These are phyloP conservation scores for Choristoneura rosaceana DNA, from an alignment of 2,888 invertebrate genomes.

Conservation along the genomic window DNA sequence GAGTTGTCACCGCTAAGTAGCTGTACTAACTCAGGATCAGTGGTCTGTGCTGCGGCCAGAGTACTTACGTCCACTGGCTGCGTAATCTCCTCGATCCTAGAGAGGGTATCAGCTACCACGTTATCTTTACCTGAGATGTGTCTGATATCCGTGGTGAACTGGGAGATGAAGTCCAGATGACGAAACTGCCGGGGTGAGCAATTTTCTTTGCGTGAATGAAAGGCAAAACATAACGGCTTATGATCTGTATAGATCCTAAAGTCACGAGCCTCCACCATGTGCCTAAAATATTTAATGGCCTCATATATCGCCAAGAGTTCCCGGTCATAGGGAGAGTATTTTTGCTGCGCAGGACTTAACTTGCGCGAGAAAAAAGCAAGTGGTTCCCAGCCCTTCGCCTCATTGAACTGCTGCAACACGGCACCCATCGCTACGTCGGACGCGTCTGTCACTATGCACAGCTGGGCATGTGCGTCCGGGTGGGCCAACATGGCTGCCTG, in stretches of 20 bases:
- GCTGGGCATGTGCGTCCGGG: background rate
- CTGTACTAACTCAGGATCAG: slow-evolving; percentile 42
- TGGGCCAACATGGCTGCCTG: slow-evolving; percentile 7
- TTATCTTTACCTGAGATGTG: slow-evolving; percentile 55
- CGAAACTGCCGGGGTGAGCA: slow-evolving; percentile 47
- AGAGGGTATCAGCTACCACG: slow-evolving; percentile 54
- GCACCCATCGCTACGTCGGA: background rate
- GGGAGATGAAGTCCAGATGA: slow-evolving; percentile 55
- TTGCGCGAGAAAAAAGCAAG: slow-evolving; percentile 57
- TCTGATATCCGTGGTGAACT: slow-evolving; percentile 58
- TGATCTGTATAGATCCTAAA: slow-evolving; percentile 35
- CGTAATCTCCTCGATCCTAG: slow-evolving; percentile 45
- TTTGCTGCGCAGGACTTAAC: slow-evolving; percentile 50
- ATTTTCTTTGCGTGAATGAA: background rate
- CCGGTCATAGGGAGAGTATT: slow-evolving; percentile 48
- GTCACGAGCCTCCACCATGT: slow-evolving; percentile 55
- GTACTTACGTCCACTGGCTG: slow-evolving; percentile 23
- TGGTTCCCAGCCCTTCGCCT: slow-evolving; percentile 49
- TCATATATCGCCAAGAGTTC: slow-evolving; percentile 54
- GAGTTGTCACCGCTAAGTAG: slow-evolving; percentile 37
- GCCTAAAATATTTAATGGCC: slow-evolving; percentile 47
- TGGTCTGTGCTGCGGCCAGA: slow-evolving; percentile 43
- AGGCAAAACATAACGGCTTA: background rate
- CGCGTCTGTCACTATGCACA: slow-evolving; percentile 10
- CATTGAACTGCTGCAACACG: slow-evolving; percentile 15